phyloP scores from a whole-genome alignment of 2,113 vertebrate genomes.

The Orthochromis indermauri region DNA sequence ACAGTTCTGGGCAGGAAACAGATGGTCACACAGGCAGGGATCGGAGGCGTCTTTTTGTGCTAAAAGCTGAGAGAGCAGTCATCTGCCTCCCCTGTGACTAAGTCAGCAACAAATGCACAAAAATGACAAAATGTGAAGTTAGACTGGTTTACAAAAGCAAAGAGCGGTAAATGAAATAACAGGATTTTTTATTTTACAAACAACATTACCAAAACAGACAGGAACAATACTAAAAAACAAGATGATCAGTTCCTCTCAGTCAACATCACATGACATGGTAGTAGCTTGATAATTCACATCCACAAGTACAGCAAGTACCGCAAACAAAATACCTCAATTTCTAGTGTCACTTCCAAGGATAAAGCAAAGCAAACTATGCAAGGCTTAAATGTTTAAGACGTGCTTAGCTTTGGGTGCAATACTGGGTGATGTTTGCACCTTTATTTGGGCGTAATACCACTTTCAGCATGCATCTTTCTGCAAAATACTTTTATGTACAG shows the following conservation, averaged over 20 bases:
- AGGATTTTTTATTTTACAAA: neutral
- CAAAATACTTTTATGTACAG: neutral
- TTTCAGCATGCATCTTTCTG: neutral
- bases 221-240: neutral
- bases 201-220: neutral
- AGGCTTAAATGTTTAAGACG: neutral
- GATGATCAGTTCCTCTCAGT: neutral
- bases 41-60: neutral
- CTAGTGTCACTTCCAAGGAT: neutral
- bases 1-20: constrained; percentile 4
- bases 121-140: neutral
- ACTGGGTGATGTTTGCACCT: neutral
- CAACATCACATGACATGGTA: neutral
- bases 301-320: neutral
- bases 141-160: neutral
- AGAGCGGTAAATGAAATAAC: neutral
- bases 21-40: constrained; percentile 21
- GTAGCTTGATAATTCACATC: neutral
- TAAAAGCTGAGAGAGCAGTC: neutral
- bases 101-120: neutral
- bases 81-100: neutral
- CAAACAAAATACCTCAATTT: neutral
- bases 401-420: neutral
- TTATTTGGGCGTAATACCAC: neutral
- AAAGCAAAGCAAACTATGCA: neutral